phyloP scores from a whole-genome alignment of 2,113 vertebrate genomes.

The Psittacula cyanocephala region DNA sequence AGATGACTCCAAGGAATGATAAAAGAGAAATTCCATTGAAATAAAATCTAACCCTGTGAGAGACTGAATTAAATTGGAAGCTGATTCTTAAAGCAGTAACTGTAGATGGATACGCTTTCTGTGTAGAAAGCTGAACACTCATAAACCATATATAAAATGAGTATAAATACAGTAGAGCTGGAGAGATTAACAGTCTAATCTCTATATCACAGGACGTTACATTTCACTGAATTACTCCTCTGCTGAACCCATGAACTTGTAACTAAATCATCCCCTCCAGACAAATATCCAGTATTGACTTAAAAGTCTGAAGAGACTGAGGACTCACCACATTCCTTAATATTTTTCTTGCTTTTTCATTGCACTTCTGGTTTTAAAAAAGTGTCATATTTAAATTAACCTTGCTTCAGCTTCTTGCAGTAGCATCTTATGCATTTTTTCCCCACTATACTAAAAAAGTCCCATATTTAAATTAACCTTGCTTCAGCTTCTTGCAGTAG shows the following conservation, averaged over 20 bases:
- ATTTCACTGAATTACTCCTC: neutral
- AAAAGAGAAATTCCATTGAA: neutral
- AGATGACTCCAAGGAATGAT: neutral
- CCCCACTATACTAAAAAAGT: neutral
- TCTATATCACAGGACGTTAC: neutral
- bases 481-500: neutral
- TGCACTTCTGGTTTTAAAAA: neutral
- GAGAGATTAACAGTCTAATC: neutral
- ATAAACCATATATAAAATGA: neutral
- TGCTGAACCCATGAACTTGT: neutral
- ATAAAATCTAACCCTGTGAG: neutral
- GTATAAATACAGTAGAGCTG: neutral
- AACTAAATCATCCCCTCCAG: neutral
- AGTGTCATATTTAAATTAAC: neutral
- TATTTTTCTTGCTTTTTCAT: constrained; percentile 6
- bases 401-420: neutral
- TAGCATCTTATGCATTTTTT: neutral
- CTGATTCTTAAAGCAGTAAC: neutral
- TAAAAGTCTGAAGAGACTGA: neutral
- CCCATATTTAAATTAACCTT: neutral
- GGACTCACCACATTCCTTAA: neutral
- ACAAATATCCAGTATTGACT: neutral
- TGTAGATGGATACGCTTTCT: neutral
- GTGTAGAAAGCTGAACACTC: neutral
- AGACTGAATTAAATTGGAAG: neutral